Base-by-base conservation (phyloP, 2,888 invertebrate species). In the Chrysomela aeneicollis region DNA sequence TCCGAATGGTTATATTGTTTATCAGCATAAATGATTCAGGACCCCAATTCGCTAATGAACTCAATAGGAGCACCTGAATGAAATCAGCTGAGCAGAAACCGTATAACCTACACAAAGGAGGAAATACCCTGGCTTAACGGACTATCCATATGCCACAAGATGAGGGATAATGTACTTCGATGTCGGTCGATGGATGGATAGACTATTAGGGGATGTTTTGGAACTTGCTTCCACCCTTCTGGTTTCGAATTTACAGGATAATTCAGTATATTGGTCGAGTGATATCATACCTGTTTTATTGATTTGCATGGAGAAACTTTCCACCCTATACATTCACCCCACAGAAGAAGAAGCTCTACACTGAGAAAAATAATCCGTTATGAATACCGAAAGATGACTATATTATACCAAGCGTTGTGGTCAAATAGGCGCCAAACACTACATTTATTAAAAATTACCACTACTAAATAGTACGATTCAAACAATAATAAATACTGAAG, bases 201-300 rank as follows among this genome's bases (percentile, higher is more conserved):
- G 12, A 15, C n/a, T 9, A 10, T 10, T 6, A 35, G 35, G 35
- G 12, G 26, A 26, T 26, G 26, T 26, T 26, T 26, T 26, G 26
- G 12, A 10, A 10, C 9, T 35, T 35, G 35, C 35, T 12, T 35
- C 35, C 5, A 35, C 35, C 35, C 35, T 35, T 35, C 12, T 10
- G 35, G 8, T 10, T 2, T 10, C 6, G 12, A 12, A 35, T 10
- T 10, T 35, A 35, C 35, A 10, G 12, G 35, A 10, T 35, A 10
- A 35, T 35, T 10, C n/a, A 6, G 51, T 49, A 61, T 57, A 58
- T 58, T 60, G 57, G 61, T 17, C 35, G 35, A 60, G 52, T 52
- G n/a, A n/a, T n/a, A n/a, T n/a, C n/a, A n/a, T n/a, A n/a, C n/a
- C n/a, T n/a, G n/a, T n/a, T n/a, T n/a, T n/a, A n/a, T n/a, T n/a